Conservation (phyloP, 2,888 invertebrate species). For the Kryphioiulus occultus region DNA sequence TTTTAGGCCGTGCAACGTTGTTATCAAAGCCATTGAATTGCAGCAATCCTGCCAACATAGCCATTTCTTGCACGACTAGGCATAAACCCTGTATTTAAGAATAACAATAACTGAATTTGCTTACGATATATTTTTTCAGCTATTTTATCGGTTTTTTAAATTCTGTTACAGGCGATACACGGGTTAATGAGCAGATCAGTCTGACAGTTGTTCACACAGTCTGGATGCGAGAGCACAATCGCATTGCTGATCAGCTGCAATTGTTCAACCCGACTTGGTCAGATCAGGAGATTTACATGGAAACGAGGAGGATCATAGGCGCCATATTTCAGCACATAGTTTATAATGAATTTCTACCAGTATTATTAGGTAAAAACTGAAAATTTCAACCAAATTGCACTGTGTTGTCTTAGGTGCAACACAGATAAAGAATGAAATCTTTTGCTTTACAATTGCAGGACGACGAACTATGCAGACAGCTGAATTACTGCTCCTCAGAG, state of each 20-base stretch:
- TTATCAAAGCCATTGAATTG: not conserved
- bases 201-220: slow-evolving; percentile 55
- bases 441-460: slow-evolving; percentile 43
- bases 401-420: not conserved
- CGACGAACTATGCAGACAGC: slow-evolving; percentile 47
- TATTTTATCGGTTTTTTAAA: not conserved
- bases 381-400: not conserved
- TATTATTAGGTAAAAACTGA: slow-evolving; percentile 53
- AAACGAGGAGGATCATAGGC: slow-evolving; percentile 55
- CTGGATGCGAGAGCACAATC: slow-evolving; percentile 56
- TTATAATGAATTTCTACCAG: slow-evolving; percentile 56
- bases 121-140: not conserved
- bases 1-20: not conserved
- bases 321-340: slow-evolving; percentile 56
- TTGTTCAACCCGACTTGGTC: slow-evolving; percentile 55
- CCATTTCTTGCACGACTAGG: not conserved
- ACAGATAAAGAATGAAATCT: not conserved
- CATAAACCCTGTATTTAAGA: not conserved
- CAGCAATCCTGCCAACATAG: not conserved
- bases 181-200: slow-evolving; percentile 56
- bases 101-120: not conserved
- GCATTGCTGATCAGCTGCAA: slow-evolving; percentile 54
- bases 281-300: slow-evolving; percentile 56
- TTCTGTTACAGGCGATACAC: slow-evolving; percentile 54
- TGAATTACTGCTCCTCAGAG: slow-evolving; percentile 43